Evolutionary conservation across 2,113 vertebrate genomes (phyloP).

Genomic region (Ictidomys tridecemlineatus): DNA sequence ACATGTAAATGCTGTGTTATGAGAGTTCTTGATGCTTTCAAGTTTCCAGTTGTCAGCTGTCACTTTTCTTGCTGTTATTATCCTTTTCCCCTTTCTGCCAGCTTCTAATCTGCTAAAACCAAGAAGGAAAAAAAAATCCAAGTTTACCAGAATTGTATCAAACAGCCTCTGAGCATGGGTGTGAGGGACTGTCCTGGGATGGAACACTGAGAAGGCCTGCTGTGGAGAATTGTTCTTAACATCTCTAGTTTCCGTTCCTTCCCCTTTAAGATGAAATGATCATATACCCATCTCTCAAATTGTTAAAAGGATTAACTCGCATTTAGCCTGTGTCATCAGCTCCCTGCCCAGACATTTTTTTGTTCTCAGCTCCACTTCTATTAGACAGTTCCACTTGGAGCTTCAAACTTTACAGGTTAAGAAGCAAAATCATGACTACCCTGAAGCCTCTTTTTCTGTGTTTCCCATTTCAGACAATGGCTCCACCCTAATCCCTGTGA

Average conservation of each 20-base stretch:
- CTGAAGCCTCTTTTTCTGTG: background rate
- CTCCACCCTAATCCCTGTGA: background rate
- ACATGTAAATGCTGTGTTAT: background rate
- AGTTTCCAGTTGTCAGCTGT: background rate
- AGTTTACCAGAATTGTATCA: background rate
- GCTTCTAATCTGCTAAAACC: background rate
- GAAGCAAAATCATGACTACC: background rate
- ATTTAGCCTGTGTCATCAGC: background rate
- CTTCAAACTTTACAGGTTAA: background rate
- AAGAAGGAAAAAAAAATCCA: background rate
- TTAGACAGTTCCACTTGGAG: background rate
- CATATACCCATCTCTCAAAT: background rate
- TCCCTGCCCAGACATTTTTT: background rate
- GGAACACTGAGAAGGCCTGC: background rate
- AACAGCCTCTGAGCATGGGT: background rate
- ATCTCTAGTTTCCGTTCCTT: constrained; percentile 6
- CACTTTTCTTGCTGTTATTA: background rate
- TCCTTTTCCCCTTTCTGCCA: background rate
- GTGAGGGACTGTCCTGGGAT: background rate
- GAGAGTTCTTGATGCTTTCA: background rate
- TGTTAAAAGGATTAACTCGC: background rate
- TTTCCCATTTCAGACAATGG: background rate
- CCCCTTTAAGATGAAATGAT: background rate
- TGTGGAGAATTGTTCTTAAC: background rate
- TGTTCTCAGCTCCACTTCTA: background rate